phyloP scores from a whole-genome alignment of 2,888 invertebrate genomes.

The Amblyteles armatorius region DNA sequence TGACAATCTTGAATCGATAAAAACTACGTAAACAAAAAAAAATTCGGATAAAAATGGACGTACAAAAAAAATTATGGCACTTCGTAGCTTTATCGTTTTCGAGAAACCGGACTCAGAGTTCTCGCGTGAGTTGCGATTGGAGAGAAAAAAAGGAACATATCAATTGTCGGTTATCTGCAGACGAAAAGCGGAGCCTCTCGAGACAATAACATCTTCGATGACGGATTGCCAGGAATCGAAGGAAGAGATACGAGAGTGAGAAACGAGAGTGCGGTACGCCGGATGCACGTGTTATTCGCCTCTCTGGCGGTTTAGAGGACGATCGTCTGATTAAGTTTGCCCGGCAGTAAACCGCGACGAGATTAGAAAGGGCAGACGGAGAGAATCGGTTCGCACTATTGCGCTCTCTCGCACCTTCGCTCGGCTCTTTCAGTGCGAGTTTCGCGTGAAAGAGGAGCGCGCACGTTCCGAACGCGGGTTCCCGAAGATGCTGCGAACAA shows the following conservation, averaged over 20 bases:
- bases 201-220: conserved; percentile 14
- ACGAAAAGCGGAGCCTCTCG: background rate
- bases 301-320: conserved; percentile 20
- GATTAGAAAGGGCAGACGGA: conserved; percentile 56
- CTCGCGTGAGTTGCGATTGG: background rate
- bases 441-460: background rate
- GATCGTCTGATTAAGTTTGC: conserved; percentile 76
- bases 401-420: conserved; percentile 7
- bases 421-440: background rate
- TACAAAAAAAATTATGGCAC: background rate
- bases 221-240: conserved; percentile 11
- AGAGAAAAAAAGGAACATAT: background rate
- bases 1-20: no score
- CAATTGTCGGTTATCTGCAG: background rate
- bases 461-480: background rate
- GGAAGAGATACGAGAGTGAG: conserved; percentile 24
- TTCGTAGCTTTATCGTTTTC: background rate
- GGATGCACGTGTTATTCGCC: background rate
- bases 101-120: no score
- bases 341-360: conserved; percentile 73
- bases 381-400: conserved; percentile 11
- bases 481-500: background rate
- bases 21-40: background rate
- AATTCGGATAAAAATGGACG: background rate
- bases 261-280: conserved; percentile 27